phyloP scores from a whole-genome alignment of 1,140 invertebrate genomes.

The Diplogasteroides magnus region DNA sequence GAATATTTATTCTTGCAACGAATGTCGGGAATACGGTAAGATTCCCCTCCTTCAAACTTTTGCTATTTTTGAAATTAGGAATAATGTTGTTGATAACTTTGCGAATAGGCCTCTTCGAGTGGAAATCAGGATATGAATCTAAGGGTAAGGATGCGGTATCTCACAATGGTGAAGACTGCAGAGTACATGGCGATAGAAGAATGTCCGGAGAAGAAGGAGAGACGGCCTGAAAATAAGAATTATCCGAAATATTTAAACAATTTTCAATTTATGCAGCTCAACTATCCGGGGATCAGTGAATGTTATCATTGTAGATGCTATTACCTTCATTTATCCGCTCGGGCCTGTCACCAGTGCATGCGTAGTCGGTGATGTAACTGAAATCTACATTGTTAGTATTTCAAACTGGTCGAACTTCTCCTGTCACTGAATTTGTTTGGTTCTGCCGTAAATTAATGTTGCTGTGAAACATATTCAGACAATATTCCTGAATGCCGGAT shows the following conservation, averaged over 20 bases:
- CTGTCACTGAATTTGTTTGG: no score
- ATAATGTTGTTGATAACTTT: no score
- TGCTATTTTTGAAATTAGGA: conserved; percentile 1
- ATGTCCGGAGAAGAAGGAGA: conserved; percentile 3
- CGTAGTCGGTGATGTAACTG: conserved; percentile 55
- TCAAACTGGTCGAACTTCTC: neutral
- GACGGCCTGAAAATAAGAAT: neutral
- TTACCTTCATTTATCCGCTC: no score
- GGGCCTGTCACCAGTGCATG: conserved; percentile 55
- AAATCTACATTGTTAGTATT: neutral
- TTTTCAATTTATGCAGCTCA: no score
- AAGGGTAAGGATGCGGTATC: neutral
- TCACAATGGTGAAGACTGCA: neutral
- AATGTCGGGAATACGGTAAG: conserved; percentile 9
- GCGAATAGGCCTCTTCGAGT: no score
- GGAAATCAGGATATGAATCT: no score
- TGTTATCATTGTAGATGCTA: no score
- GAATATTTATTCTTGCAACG: neutral
- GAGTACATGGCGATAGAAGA: conserved; percentile 9
- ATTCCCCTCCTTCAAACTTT: neutral
- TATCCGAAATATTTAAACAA: no score
- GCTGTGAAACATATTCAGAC: no score
- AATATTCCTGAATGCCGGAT: no score
- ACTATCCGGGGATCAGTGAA: no score
- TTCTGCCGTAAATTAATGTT: no score